Conservation (phyloP, 2,888 invertebrate species). For the Crocallis elinguaria region DNA sequence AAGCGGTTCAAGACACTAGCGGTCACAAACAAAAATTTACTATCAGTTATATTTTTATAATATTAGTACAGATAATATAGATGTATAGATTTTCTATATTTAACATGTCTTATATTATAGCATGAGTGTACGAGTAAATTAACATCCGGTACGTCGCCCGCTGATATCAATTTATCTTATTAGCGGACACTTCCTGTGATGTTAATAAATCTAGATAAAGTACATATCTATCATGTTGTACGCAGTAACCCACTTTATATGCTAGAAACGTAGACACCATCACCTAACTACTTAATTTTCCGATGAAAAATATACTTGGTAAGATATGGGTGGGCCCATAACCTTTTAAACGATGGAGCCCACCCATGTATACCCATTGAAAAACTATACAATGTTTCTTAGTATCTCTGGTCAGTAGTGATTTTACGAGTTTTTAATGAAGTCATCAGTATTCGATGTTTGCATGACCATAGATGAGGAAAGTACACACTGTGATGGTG, state of each 20-base stretch:
- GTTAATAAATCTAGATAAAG: constrained; percentile 8
- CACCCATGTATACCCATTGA: constrained; percentile 31
- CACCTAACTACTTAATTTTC: background rate
- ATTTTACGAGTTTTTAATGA: constrained; percentile 39
- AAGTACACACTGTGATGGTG: background rate
- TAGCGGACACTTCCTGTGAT: constrained; percentile 19
- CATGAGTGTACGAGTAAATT: background rate
- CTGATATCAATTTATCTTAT: constrained; percentile 19
- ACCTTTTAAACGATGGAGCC: constrained; percentile 33
- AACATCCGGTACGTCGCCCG: constrained; percentile 16
- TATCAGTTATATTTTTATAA: no score
- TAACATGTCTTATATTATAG: no score
- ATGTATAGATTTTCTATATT: no score
- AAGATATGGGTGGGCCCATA: constrained; percentile 22
- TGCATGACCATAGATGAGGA: constrained; percentile 4
- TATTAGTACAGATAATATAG: no score
- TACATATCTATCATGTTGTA: constrained; percentile 3
- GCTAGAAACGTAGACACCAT: background rate
- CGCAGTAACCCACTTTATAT: constrained; percentile 4
- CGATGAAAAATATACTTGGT: background rate
- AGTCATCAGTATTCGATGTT: constrained; percentile 48
- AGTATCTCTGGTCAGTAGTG: constrained; percentile 10
- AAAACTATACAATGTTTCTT: constrained; percentile 23
- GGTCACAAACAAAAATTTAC: no score
- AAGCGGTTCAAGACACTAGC: no score